These are phyloP conservation scores for Onychostoma macrolepis DNA, from an alignment of 2,113 vertebrate species.

Conservation along the genomic window DNA sequence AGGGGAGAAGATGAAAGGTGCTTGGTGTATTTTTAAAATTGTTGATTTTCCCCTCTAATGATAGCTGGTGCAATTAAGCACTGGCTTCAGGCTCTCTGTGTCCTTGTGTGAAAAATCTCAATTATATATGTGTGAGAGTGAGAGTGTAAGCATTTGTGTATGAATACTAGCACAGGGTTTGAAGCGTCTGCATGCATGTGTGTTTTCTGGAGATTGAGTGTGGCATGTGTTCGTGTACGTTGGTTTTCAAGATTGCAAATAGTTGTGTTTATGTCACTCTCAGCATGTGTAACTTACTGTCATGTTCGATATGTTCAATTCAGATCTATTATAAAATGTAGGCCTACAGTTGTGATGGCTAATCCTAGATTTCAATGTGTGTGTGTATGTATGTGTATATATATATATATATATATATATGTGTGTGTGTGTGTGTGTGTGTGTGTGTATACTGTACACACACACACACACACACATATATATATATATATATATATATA, in stretches of 20 bases:
- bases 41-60: constrained; percentile 80
- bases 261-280: constrained; percentile 42
- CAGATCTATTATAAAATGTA: background rate
- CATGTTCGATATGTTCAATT: constrained; percentile 6
- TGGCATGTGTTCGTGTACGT: constrained; percentile 50
- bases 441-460: too few relatives aligned
- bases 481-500: too few relatives aligned
- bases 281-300: constrained; percentile 30
- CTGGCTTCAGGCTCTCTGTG: constrained; percentile 75
- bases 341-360: background rate
- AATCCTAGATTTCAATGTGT: background rate
- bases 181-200: constrained; percentile 26
- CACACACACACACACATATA: too few relatives aligned
- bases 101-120: constrained; percentile 77
- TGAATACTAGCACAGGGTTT: constrained; percentile 45
- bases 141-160: constrained; percentile 60
- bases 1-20: constrained; percentile 76
- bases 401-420: too few relatives aligned
- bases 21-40: constrained; percentile 82
- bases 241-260: constrained; percentile 58
- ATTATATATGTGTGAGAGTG: constrained; percentile 65
- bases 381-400: too few relatives aligned
- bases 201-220: constrained; percentile 21
- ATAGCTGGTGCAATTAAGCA: constrained; percentile 79
- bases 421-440: too few relatives aligned